phyloP scores from a whole-genome alignment of 2,113 vertebrate genomes.

The Salvator merianae region DNA sequence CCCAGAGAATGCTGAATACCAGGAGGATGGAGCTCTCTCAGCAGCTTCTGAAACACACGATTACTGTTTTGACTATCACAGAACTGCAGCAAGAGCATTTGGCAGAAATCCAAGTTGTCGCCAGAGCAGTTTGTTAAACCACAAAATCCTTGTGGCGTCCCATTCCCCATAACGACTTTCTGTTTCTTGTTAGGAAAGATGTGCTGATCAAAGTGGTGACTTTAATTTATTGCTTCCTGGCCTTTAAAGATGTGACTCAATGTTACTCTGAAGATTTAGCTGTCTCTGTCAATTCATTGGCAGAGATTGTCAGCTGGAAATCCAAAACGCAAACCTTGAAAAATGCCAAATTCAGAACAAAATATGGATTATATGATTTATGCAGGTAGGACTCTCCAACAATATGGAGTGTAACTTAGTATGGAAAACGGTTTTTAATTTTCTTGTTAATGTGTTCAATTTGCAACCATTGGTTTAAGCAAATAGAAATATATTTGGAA shows the following conservation, averaged over 20 bases:
- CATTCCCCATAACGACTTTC: background rate
- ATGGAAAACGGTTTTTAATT: background rate
- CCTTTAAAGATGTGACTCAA: background rate
- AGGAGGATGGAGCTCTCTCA: no score
- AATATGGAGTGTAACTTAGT: no score
- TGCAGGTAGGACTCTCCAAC: background rate
- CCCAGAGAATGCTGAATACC: no score
- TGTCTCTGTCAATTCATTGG: background rate
- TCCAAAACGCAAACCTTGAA: background rate
- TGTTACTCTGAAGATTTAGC: background rate
- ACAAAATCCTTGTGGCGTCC: background rate
- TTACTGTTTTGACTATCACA: background rate
- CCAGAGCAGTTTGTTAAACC: background rate
- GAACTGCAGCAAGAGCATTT: background rate
- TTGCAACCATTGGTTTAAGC: no score
- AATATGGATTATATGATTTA: background rate
- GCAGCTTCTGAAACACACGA: background rate
- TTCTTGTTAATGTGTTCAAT: background rate
- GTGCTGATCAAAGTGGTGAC: background rate
- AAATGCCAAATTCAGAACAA: background rate
- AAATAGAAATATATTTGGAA: no score
- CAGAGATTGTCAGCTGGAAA: background rate
- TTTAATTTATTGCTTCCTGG: constrained; percentile 18
- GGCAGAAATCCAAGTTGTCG: background rate
- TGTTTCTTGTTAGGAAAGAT: background rate